Percentiles rank a stretch among this genome's conserved stretches.
phyloP scores from a whole-genome alignment of 2,113 vertebrate genomes.

The Nothobranchius kuhntae region DNA sequence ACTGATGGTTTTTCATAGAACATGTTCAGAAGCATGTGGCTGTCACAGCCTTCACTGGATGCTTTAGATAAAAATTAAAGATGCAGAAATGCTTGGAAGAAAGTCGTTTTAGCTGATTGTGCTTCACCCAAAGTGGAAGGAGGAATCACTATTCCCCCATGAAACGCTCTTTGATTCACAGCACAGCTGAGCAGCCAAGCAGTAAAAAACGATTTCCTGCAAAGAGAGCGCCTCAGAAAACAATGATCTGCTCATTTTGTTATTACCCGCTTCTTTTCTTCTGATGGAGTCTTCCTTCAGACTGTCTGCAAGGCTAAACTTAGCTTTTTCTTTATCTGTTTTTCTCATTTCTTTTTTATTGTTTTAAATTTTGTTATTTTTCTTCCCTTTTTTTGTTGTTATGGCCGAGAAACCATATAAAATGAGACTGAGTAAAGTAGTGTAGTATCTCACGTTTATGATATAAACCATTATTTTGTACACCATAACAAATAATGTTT shows the following conservation, averaged over 20 bases:
- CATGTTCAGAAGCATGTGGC: neutral
- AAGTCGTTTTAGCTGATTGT: slow-evolving; percentile 29
- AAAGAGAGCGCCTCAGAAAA: slow-evolving; percentile 44
- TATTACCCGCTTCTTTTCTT: slow-evolving; percentile 14
- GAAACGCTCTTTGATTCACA: slow-evolving; percentile 52
- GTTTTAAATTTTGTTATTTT: slow-evolving; percentile 1
- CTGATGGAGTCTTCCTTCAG: slow-evolving; percentile 16
- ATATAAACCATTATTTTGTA: too few relatives aligned
- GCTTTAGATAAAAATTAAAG: slow-evolving; percentile 23
- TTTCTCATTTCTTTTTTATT: slow-evolving; percentile 1
- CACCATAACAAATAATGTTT: too few relatives aligned
- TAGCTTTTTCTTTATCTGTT: neutral
- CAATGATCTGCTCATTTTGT: slow-evolving; percentile 46
- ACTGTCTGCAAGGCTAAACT: slow-evolving; percentile 15
- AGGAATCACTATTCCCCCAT: slow-evolving; percentile 36
- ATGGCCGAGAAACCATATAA: neutral
- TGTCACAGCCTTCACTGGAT: neutral
- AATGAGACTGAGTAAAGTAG: too few relatives aligned
- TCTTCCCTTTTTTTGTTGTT: slow-evolving; percentile 5
- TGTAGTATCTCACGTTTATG: too few relatives aligned
- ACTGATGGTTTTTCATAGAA: neutral
- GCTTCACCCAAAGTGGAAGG: slow-evolving; percentile 30
- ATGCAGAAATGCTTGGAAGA: slow-evolving; percentile 15
- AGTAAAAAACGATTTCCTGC: slow-evolving; percentile 59
- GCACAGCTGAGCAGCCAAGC: slow-evolving; percentile 52